Conservation (phyloP, 2,113 vertebrate species). For the Lamprotornis superbus region DNA sequence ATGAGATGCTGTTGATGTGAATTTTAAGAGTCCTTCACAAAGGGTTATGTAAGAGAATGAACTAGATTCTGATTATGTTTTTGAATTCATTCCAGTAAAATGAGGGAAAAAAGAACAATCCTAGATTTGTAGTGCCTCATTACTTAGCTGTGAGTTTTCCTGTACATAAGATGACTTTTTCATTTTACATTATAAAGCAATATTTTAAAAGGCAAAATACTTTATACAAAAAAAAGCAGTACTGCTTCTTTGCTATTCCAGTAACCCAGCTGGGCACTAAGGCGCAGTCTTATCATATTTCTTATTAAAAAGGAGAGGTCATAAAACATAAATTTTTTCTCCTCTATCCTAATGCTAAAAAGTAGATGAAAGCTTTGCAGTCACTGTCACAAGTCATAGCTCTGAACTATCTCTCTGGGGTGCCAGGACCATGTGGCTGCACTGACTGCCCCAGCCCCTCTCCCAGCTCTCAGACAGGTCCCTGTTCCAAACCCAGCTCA, state of each 20-base stretch:
- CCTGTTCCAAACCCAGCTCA: neutral
- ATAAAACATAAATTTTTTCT: neutral
- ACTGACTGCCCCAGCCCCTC: neutral
- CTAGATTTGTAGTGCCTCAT: neutral
- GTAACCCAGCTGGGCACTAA: neutral
- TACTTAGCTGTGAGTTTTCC: neutral
- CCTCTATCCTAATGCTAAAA: neutral
- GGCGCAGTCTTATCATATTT: neutral
- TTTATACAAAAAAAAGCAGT: neutral
- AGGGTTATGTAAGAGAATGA: conserved; percentile 19
- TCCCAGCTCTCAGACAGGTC: neutral
- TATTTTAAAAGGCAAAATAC: neutral
- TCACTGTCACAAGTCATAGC: neutral
- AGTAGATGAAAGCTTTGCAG: neutral
- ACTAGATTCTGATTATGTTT: neutral
- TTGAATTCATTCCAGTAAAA: neutral
- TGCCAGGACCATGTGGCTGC: neutral
- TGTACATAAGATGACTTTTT: neutral
- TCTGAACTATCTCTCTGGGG: neutral
- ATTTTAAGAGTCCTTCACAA: conserved; percentile 12
- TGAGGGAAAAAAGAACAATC: neutral
- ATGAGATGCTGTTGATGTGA: neutral
- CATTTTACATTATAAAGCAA: neutral
- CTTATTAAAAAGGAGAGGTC: neutral
- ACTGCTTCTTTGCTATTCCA: neutral